Base-by-base conservation (phyloP, 2,797 vertebrate genomes). In the Decapterus maruadsi region DNA sequence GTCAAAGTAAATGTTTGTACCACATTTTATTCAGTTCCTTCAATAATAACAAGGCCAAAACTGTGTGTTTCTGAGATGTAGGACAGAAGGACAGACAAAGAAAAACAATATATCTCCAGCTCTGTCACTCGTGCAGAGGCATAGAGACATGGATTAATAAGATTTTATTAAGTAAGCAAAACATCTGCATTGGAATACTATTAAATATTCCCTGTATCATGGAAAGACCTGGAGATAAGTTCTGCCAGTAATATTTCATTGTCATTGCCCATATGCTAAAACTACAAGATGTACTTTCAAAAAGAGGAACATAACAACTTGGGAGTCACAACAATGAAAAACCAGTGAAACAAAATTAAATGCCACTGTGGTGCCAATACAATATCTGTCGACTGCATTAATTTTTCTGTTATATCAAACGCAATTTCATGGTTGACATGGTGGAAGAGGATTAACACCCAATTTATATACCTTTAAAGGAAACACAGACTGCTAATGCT, bases 391-490 rank as follows among this genome's bases (percentile, higher is more conserved):
- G 67, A 79, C 77, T 72, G 79, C 75, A 80, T 85, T 87, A 69
- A 80, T 90, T 80, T 90, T 84, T 81, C 84, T 80, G 87, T 90
- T 79, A 87, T 86, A 93, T 90, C 86, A 91, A 92, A 91, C 80
- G 87, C 88, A 93, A 93, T 94, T 94, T 92, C 91, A 93, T 88
- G 92, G 92, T 87, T 90, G 88, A 89, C 81, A 90, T 84, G 83
- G 82, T 82, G 80, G 79, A 91, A 93, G 89, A 91, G 92, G 93
- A 93, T 94, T 93, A 93, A 86, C 80, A 86, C 75, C 87, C 90
- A 89, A 91, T 90, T 90, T 92, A 85, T 93, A 93, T 92, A 93
- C 92, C 90, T 94, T 94, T 92, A 92, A 90, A 88, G 81, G 88
- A 92, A 90, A 91, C 84, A 85, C 83, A 82, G 89, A 82, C 79